phyloP scores from a whole-genome alignment of 2,113 vertebrate species.

The Entomyzon cyanotis region DNA sequence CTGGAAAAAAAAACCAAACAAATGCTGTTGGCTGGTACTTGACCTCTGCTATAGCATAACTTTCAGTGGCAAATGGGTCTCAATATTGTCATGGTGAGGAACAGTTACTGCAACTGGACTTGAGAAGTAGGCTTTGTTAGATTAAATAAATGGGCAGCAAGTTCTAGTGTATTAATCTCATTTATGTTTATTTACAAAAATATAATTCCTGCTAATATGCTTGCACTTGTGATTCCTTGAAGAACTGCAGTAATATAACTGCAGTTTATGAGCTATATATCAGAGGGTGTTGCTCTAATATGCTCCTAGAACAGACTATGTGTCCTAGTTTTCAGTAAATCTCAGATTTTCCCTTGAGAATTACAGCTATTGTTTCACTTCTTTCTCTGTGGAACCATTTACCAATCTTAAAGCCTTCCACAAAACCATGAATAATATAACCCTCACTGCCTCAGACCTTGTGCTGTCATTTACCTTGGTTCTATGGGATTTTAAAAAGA shows the following conservation, averaged over 20 bases:
- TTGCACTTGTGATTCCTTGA: neutral
- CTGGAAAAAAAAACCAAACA: neutral
- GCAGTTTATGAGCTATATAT: neutral
- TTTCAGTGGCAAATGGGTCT: neutral
- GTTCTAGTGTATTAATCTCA: neutral
- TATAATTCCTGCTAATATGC: neutral
- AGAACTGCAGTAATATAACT: neutral
- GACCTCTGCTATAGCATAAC: neutral
- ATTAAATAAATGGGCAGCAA: neutral
- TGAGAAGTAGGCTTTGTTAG: neutral
- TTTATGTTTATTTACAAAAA: slow-evolving; percentile 32
- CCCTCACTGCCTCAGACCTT: neutral
- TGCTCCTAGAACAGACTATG: neutral
- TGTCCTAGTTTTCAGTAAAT: neutral
- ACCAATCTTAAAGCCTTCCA: neutral
- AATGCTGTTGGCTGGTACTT: neutral
- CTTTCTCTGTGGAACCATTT: neutral
- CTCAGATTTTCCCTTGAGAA: neutral
- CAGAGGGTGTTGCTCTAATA: neutral
- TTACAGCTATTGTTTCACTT: neutral
- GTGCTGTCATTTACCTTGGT: neutral
- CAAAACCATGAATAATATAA: neutral
- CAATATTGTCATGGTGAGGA: neutral
- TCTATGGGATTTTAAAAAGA: neutral
- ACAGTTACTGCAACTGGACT: neutral